These are phyloP conservation scores for Cosmia trapezina DNA, from an alignment of 2,888 invertebrate species.

Conservation along the genomic window DNA sequence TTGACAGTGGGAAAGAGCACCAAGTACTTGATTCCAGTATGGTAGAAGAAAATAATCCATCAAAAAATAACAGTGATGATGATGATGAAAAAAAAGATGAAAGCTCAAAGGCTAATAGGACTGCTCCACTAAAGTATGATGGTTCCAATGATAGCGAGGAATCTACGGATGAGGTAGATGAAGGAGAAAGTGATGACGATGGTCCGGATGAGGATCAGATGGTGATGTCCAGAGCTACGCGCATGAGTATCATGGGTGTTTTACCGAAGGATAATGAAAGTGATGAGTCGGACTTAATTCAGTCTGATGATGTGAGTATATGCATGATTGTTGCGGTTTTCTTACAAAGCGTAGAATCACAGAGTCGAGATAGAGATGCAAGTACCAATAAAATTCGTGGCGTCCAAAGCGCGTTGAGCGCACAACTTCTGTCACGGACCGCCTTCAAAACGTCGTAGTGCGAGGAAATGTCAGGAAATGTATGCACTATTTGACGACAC, in stretches of 20 bases:
- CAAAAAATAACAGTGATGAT: slow-evolving; percentile 19
- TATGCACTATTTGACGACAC: too few species aligned
- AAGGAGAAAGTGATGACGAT: slow-evolving; percentile 69
- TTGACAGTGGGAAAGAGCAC: slow-evolving; percentile 56
- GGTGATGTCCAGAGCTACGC: slow-evolving; percentile 86
- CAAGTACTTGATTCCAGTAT: slow-evolving; percentile 48
- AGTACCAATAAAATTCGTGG: background rate
- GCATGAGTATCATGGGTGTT: slow-evolving; percentile 88
- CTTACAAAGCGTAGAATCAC: background rate
- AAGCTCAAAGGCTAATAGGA: slow-evolving; percentile 31
- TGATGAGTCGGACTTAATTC: slow-evolving; percentile 86
- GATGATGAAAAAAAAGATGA: slow-evolving; percentile 9
- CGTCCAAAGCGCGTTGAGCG: background rate
- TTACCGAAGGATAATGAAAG: slow-evolving; percentile 82
- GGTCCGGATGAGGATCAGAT: slow-evolving; percentile 84
- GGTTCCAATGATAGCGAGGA: slow-evolving; percentile 35
- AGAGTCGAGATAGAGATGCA: background rate
- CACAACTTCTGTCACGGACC: background rate
- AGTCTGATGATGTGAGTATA: slow-evolving; percentile 85
- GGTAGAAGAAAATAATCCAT: slow-evolving; percentile 30
- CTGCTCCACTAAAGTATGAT: slow-evolving; percentile 36
- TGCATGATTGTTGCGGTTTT: background rate
- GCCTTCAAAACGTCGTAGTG: background rate
- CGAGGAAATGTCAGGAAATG: too few species aligned
- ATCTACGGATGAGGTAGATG: slow-evolving; percentile 30